Base-by-base conservation (phyloP, 2,113 vertebrate species). In the Hyperoodon ampullatus region DNA sequence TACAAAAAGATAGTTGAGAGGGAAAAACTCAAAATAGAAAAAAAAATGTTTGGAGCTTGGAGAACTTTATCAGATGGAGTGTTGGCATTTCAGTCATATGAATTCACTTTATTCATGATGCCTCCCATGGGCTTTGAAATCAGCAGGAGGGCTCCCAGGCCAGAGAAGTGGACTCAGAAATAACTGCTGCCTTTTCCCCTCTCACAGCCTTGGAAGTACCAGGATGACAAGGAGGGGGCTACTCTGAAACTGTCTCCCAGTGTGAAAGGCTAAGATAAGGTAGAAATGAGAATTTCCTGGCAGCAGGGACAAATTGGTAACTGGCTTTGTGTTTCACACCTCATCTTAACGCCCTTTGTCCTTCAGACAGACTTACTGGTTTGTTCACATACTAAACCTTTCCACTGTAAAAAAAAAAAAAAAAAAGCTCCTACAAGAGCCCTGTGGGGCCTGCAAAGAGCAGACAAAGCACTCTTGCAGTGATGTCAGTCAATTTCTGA, bases 381-480 rank as follows among this genome's bases (percentile, higher is more conserved):
- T 97, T 91, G 85, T 93, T 97, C 92, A 88, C 58, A 90, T 95
- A 85, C 88, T 98, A 81, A 24, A 96, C 98, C 93, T 95, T 93
- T 42, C 81, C 77, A 77, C 47, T 84, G 92, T 97, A 96, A 95
- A 89, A 88, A 96, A 96, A 97, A 96, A 94, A 86, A 86, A 96
- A 96, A 39, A 39, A 39, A 39, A 39, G 61, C 60, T 55, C 55
- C n/a, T 77, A 18, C 61, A 42, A 80, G 50, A 86, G 28, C 77
- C 97, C 81, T 81, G 39, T 82, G 88, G 42, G 24, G 78, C 28
- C 26, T 21, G 60, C 81, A 83, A 84, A 88, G 72, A 96, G 39
- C 50, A 74, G 30, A 35, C 42, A 60, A 35, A 95, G 90, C 63
- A 58, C 12, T 78, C 58, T 33, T 81, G 47, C 47, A 82, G 84